Evolutionary conservation across 2,113 vertebrate species (phyloP).

Genomic region (Paradoxurus hermaphroditus): DNA sequence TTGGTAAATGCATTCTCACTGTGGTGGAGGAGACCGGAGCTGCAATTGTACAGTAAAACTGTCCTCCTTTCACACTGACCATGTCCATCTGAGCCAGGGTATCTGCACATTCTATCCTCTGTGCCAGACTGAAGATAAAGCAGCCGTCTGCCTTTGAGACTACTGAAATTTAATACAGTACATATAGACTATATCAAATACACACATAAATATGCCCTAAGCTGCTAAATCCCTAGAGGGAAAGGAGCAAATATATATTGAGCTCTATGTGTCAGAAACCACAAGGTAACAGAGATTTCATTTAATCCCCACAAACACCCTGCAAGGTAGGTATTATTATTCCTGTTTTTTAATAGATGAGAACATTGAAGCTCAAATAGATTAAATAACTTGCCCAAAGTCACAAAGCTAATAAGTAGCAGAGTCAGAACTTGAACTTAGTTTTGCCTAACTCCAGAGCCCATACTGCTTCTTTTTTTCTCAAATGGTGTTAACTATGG

Average conservation of each 20-base stretch:
- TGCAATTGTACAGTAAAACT: background rate
- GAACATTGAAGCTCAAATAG: constrained; percentile 35
- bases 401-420: constrained; percentile 41
- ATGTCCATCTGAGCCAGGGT: background rate
- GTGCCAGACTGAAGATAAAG: background rate
- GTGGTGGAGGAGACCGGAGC: background rate
- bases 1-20: background rate
- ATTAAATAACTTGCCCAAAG: constrained; percentile 42
- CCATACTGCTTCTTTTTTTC: background rate
- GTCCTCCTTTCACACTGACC: background rate
- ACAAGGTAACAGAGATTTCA: constrained; percentile 53
- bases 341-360: constrained; percentile 39
- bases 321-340: background rate
- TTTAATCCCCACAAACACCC: constrained; percentile 57
- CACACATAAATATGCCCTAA: constrained; percentile 33
- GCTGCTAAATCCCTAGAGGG: constrained; percentile 29
- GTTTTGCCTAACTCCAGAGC: background rate
- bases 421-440: constrained; percentile 14
- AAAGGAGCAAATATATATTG: constrained; percentile 47
- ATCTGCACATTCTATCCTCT: background rate
- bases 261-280: constrained; percentile 14
- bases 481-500: background rate
- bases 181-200: background rate
- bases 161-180: constrained; percentile 36
- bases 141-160: background rate